Base-by-base conservation (phyloP, 2,888 invertebrate genomes). In the Drosophila fulvimacula region DNA sequence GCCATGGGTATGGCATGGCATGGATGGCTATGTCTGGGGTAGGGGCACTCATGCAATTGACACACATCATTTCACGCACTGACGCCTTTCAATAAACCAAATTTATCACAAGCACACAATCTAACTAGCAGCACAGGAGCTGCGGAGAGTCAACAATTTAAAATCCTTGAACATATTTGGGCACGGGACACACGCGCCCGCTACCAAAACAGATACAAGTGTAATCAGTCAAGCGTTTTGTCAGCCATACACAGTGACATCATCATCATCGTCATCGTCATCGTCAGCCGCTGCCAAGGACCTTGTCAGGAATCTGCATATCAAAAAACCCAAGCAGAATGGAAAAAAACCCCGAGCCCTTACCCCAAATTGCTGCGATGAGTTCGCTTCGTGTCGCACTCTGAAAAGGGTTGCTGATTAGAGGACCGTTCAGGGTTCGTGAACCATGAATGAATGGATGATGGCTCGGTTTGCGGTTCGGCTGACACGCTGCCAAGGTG, bases 51-150 rank as follows among this genome's bases (percentile, higher is more conserved):
- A 86, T 92, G 92, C 92, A 91, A 92, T 92, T 93, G 92, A 93
- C 93, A 93, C 93, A 93, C 92, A 92, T 93, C 93, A 93, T 93
- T 93, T 92, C 91, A 92, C 92, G 93, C 92, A 89, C 92, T 93
- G 92, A 91, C 93, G 92, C 92, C 91, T 92, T 91, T 92, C 92
- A 92, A 92, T 92, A 91, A 92, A 92, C 91, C 85, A 90, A 90
- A 91, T 91, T 91, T 91, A 91, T 90, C 90, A 86, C 86, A 86
- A 83, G 80, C 80, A 56, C 67, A 69, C 73, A 81, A 83, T 83
- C 83, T 76, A 86, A 83, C 83, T 76, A 72, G 52, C 34, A 65
- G 68, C 39, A 5, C 58, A 56, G 49, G 70, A 67, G 66, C 39
- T 5, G 59, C 57, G 42, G 70, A 72, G 70, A 83, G 82, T 81